Conservation (phyloP, 2,113 vertebrate species). For the Dolichallabes microphthalmus region DNA sequence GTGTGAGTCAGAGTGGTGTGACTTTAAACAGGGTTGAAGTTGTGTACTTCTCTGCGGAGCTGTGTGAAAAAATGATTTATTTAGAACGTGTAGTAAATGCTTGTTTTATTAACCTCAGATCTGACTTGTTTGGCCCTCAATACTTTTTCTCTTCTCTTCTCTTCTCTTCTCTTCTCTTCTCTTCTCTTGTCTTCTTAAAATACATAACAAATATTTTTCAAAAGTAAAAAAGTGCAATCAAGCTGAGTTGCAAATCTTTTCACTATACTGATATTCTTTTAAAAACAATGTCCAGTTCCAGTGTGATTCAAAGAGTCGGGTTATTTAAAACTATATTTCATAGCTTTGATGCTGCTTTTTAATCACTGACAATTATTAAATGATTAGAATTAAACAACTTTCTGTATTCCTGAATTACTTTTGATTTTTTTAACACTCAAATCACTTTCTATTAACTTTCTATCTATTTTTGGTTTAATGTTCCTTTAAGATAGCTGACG, state of each 20-base stretch:
- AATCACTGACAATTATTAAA: constrained; percentile 1
- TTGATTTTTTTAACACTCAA: neutral
- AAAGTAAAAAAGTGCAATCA: neutral
- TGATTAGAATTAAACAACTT: neutral
- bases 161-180: neutral
- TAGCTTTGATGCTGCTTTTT: constrained; percentile 15
- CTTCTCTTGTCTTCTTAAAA: neutral
- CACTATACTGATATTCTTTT: neutral
- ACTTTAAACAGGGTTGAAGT: neutral
- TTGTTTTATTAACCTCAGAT: neutral
- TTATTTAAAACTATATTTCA: neutral
- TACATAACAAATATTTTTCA: neutral
- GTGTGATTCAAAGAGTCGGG: neutral
- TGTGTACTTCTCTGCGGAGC: neutral
- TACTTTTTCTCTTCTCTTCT: neutral
- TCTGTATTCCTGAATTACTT: neutral
- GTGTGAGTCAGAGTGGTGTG: neutral
- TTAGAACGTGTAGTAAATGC: neutral
- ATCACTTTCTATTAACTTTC: neutral
- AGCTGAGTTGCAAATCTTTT: neutral
- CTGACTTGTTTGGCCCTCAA: neutral
- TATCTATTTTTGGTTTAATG: neutral
- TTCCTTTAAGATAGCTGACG: neutral
- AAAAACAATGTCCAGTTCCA: neutral
- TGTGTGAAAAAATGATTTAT: constrained; percentile 9